A percentile compares a stretch with the other conserved stretches of the same genome.
These are phyloP conservation scores for Eilema caniola DNA, from an alignment of 2,888 invertebrate species.

Conservation along the genomic window DNA sequence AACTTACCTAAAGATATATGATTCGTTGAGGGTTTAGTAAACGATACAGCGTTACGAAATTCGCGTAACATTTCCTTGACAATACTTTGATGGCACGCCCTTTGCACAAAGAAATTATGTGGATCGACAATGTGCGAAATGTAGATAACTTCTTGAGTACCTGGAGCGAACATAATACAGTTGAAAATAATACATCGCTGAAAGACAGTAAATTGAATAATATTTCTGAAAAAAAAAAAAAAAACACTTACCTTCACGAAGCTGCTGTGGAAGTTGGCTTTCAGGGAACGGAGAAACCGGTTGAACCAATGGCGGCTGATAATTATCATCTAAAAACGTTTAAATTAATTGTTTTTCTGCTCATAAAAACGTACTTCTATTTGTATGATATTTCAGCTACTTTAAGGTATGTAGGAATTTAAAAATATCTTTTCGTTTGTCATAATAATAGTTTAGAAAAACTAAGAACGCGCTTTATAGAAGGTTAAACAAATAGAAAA, in stretches of 20 bases:
- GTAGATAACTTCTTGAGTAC: slow-evolving; percentile 79
- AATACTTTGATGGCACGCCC: slow-evolving; percentile 67
- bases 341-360: background rate
- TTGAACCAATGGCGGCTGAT: slow-evolving; percentile 60
- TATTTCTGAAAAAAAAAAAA: background rate
- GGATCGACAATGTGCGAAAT: slow-evolving; percentile 88
- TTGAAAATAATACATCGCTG: no score
- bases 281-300: slow-evolving; percentile 65
- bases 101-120: slow-evolving; percentile 88
- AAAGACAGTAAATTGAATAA: background rate
- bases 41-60: slow-evolving; percentile 69
- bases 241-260: slow-evolving; percentile 67
- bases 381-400: no score
- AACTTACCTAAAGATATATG: slow-evolving; percentile 70
- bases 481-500: no score
- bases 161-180: slow-evolving; percentile 57
- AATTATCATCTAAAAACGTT: slow-evolving; percentile 54
- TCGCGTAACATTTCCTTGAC: slow-evolving; percentile 75
- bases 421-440: no score
- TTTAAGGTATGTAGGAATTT: no score
- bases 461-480: no score
- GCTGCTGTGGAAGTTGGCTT: slow-evolving; percentile 64
- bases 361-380: background rate
- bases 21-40: slow-evolving; percentile 66
- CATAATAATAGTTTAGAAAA: no score